Percentiles rank a stretch among this genome's conserved stretches.
These are phyloP conservation scores for Chlamydotis undulata DNA, from an alignment of 2,113 vertebrate genomes.

Conservation along the genomic window DNA sequence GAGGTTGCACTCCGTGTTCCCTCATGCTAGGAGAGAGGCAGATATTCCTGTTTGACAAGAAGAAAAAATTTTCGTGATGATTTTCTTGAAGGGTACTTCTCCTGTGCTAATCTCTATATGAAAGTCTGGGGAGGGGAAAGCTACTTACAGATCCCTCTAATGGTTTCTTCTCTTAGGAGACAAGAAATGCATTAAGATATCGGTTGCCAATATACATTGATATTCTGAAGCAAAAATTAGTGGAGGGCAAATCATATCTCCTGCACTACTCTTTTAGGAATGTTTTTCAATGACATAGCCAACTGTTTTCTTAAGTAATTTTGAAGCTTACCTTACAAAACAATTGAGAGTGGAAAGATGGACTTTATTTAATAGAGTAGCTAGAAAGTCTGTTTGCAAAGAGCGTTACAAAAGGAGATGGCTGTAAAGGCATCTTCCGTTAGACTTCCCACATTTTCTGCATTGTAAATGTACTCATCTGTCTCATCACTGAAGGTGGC, in stretches of 20 bases:
- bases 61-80: not conserved
- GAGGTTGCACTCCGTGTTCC: not conserved
- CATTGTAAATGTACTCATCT: not conserved
- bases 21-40: not conserved
- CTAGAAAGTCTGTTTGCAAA: conserved; percentile 3
- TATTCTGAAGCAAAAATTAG: not conserved
- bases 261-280: not conserved
- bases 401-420: conserved; percentile 10
- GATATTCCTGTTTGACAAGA: not conserved
- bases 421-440: not conserved
- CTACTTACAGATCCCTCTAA: not conserved
- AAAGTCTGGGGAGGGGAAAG: not conserved
- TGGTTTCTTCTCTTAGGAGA: not conserved
- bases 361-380: conserved; percentile 3
- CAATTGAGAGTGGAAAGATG: not conserved
- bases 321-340: not conserved
- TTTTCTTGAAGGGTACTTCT: not conserved
- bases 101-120: not conserved
- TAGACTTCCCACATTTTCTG: not conserved
- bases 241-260: not conserved
- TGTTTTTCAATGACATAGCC: not conserved
- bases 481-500: not conserved
- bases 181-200: not conserved
- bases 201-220: not conserved
- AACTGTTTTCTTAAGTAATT: not conserved